Evolutionary conservation across 2,888 invertebrate genomes (phyloP).

Genomic region (Tachina grossa): DNA sequence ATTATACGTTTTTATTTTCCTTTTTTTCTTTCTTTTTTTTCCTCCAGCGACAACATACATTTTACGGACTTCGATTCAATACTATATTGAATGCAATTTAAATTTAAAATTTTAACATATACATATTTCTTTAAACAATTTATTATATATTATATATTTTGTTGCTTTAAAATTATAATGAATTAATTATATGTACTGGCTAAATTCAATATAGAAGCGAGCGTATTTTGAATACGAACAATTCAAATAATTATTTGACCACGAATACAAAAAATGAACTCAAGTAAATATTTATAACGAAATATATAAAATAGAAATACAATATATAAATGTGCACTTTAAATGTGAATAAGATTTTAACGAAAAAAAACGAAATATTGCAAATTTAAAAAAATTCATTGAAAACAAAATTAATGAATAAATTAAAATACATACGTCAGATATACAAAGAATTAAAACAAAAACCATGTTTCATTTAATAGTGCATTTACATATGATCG

Average conservation of each 20-base stretch:
- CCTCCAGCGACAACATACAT: slow-evolving; percentile 77
- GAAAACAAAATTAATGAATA: slow-evolving; percentile 1
- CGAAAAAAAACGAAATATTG: slow-evolving; percentile 15
- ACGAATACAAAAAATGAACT: slow-evolving; percentile 10
- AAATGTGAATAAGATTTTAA: slow-evolving; percentile 47
- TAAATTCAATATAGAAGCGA: slow-evolving; percentile 14
- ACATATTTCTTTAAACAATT: slow-evolving; percentile 46
- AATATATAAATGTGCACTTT: slow-evolving; percentile 58
- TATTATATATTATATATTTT: slow-evolving; percentile 64
- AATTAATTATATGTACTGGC: slow-evolving; percentile 17
- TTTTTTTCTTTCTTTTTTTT: slow-evolving; percentile 66
- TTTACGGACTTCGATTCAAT: slow-evolving; percentile 77
- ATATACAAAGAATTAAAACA: background rate
- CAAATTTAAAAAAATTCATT: slow-evolving; percentile 13
- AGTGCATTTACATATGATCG: background rate
- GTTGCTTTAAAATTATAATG: slow-evolving; percentile 54
- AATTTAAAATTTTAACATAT: slow-evolving; percentile 54
- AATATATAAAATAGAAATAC: slow-evolving; percentile 10
- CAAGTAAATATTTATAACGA: slow-evolving; percentile 45
- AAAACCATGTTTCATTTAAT: background rate
- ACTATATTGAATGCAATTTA: slow-evolving; percentile 65
- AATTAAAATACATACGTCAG: slow-evolving; percentile 27
- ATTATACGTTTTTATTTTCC: slow-evolving; percentile 64
- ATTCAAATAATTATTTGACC: slow-evolving; percentile 23
- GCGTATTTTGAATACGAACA: slow-evolving; percentile 64